These are phyloP conservation scores for Thereva nobilitata DNA, from an alignment of 2,888 invertebrate genomes.

Conservation along the genomic window DNA sequence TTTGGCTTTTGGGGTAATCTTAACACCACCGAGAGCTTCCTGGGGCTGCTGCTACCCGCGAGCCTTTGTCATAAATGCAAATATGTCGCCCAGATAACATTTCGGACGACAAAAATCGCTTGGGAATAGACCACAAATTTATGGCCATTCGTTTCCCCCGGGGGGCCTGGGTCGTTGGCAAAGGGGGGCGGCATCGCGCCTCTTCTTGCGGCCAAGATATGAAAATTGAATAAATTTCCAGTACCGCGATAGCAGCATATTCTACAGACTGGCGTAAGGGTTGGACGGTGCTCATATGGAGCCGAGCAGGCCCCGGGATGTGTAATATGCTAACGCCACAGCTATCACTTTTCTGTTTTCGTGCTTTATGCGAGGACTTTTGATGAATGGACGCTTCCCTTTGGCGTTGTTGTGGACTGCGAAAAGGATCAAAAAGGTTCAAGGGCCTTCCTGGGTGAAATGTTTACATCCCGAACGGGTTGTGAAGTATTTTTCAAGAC, in stretches of 20 bases:
- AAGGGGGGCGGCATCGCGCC: slow-evolving; percentile 13
- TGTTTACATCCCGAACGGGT: slow-evolving; percentile 27
- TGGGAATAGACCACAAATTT: slow-evolving; percentile 27
- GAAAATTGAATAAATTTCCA: slow-evolving; percentile 39
- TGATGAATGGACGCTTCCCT: slow-evolving; percentile 38
- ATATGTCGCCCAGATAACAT: slow-evolving; percentile 24
- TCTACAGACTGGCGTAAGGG: not conserved
- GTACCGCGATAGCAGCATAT: slow-evolving; percentile 30
- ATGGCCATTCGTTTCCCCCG: slow-evolving; percentile 13
- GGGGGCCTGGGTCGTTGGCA: slow-evolving; percentile 12
- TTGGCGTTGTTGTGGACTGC: slow-evolving; percentile 3
- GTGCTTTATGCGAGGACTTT: slow-evolving; percentile 33
- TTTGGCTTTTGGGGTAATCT: too few relatives aligned
- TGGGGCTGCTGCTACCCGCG: slow-evolving; percentile 1
- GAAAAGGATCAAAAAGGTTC: slow-evolving; percentile 7
- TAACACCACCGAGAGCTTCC: too few relatives aligned
- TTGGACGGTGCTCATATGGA: not conserved
- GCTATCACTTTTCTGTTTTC: slow-evolving; percentile 37
- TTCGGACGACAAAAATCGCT: slow-evolving; percentile 14
- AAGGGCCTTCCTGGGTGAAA: slow-evolving; percentile 18
- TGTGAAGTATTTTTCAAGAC: slow-evolving; percentile 22
- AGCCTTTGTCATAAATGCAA: slow-evolving; percentile 7
- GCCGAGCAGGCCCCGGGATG: not conserved
- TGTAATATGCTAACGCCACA: not conserved
- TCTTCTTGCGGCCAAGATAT: slow-evolving; percentile 27